Evolutionary conservation across 92 coral and sea anemone genomes (phyloP).

Genomic region (Zoanthus solanderi): DNA sequence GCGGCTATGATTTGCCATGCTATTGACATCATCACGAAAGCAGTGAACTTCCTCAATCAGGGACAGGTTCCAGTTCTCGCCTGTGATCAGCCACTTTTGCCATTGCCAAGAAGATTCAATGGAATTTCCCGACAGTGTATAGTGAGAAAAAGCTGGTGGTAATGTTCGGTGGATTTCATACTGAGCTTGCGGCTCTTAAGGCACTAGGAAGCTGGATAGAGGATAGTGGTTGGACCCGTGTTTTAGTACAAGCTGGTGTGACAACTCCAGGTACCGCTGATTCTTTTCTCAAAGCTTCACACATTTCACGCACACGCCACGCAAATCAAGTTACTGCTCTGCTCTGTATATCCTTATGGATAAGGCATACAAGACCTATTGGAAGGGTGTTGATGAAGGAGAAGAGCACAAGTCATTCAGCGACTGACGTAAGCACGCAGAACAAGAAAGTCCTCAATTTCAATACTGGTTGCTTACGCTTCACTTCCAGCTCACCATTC

Average conservation of each 20-base stretch:
- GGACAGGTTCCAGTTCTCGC: slow-evolving; percentile 11
- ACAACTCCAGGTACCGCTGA: slow-evolving; percentile 26
- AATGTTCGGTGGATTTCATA: slow-evolving; percentile 69
- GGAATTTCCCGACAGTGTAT: slow-evolving; percentile 30
- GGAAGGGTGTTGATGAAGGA: slow-evolving; percentile 12
- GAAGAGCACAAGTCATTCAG: not conserved
- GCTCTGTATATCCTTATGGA: slow-evolving; percentile 58
- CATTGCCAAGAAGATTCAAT: slow-evolving; percentile 61
- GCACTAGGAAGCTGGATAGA: not conserved
- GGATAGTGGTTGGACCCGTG: slow-evolving; percentile 20
- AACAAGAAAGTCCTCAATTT: slow-evolving; percentile 21
- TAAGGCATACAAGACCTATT: slow-evolving; percentile 52
- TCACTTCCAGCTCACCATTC: not conserved
- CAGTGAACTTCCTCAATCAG: slow-evolving; percentile 52
- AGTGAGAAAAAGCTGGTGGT: slow-evolving; percentile 51
- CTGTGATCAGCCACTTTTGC: slow-evolving; percentile 72
- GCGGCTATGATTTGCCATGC: slow-evolving; percentile 75
- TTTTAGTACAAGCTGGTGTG: slow-evolving; percentile 11
- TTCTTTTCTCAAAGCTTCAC: slow-evolving; percentile 37
- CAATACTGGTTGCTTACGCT: not conserved
- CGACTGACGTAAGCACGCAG: slow-evolving; percentile 18
- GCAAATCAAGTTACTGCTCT: slow-evolving; percentile 17
- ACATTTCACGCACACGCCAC: not conserved
- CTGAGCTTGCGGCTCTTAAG: not conserved
- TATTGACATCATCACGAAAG: slow-evolving; percentile 61